Conservation (phyloP, 2,888 invertebrate species). For the Ischnus inquisitorius region DNA sequence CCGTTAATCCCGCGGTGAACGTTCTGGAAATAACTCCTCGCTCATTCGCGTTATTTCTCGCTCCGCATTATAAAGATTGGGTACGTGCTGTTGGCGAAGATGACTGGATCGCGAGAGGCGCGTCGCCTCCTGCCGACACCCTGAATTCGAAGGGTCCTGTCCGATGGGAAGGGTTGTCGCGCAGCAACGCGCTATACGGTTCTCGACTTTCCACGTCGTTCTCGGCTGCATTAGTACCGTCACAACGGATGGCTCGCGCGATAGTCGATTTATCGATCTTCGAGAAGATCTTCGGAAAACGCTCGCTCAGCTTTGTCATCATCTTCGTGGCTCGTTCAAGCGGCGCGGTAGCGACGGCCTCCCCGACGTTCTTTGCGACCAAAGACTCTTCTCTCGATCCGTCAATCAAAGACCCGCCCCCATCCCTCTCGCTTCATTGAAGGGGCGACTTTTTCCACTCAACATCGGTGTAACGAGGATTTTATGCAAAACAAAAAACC, state of each 20-base stretch:
- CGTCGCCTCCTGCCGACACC: not conserved
- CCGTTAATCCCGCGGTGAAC: conserved; percentile 46
- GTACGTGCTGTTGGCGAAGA: conserved; percentile 14
- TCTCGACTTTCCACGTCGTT: conserved; percentile 14
- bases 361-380: not conserved
- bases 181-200: conserved; percentile 20
- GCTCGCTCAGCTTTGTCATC: conserved; percentile 40
- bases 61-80: conserved; percentile 7
- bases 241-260: not conserved
- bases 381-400: no score
- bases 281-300: conserved; percentile 20
- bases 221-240: not conserved
- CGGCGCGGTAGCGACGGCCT: not conserved
- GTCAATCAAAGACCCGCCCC: no score
- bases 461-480: conserved; percentile 51
- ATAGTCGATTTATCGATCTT: conserved; percentile 62
- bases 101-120: not conserved
- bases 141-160: not conserved
- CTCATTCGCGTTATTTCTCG: conserved; percentile 1
- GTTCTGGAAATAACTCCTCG: conserved; percentile 47
- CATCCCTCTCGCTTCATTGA: not conserved
- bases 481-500: conserved; percentile 43
- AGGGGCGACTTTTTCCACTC: conserved; percentile 23
- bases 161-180: conserved; percentile 30
- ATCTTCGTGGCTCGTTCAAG: not conserved